A percentile compares a stretch with the other conserved stretches of the same genome.
These are phyloP conservation scores for Actinostola sp. DNA, from an alignment of 92 coral and sea anemone genomes.

Conservation along the genomic window DNA sequence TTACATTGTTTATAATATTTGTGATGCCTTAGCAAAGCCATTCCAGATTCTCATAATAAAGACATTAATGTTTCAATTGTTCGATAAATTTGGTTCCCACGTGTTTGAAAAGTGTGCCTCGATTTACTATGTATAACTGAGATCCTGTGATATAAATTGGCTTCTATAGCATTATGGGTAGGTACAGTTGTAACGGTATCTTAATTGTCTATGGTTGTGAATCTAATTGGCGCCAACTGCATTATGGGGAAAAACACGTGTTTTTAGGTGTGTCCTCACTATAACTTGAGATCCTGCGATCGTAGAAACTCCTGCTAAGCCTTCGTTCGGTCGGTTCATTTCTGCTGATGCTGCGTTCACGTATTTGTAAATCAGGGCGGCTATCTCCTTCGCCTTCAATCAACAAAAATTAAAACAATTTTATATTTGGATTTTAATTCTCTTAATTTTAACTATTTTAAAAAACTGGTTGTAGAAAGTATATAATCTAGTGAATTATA, in stretches of 20 bases:
- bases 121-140: no score
- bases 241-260: constrained; percentile 16
- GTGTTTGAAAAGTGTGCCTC: no score
- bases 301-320: constrained; percentile 57
- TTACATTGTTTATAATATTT: constrained; percentile 2
- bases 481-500: background rate
- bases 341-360: constrained; percentile 45
- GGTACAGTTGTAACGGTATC: no score
- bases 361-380: constrained; percentile 57
- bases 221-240: background rate
- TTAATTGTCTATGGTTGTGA: no score
- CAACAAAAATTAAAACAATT: background rate
- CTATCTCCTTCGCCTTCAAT: constrained; percentile 71
- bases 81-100: no score
- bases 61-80: no score
- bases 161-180: no score
- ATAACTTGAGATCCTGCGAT: constrained; percentile 46
- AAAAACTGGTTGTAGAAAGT: background rate
- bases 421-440: background rate
- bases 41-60: no score
- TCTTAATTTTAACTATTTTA: background rate
- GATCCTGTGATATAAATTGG: no score
- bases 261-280: background rate
- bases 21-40: background rate
- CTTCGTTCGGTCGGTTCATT: constrained; percentile 58